Conservation (phyloP, 2,888 invertebrate genomes). For the Ophion costatus region DNA sequence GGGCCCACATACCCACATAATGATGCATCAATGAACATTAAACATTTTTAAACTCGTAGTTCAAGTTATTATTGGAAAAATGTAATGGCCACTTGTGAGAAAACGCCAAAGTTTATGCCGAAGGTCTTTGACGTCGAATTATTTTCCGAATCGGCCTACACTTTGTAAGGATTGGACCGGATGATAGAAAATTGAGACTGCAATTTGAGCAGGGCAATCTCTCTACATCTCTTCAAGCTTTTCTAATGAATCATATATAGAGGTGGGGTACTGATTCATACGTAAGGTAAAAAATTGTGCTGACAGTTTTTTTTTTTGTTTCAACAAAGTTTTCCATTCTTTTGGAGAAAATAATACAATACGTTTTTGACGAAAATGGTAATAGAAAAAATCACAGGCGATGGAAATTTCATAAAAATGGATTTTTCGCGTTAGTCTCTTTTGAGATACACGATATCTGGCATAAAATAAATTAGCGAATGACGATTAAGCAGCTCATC, state of each 20-base stretch:
- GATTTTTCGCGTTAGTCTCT: neutral
- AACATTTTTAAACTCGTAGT: no score
- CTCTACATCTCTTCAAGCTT: neutral
- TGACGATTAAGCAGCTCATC: neutral
- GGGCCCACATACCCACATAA: no score
- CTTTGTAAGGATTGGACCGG: constrained; percentile 53
- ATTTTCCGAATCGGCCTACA: constrained; percentile 2
- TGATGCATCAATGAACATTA: no score
- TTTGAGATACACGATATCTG: no score
- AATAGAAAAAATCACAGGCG: no score
- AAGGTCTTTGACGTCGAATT: constrained; percentile 19
- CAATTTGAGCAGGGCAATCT: constrained; percentile 16
- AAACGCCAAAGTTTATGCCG: neutral
- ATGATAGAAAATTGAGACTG: constrained; percentile 25
- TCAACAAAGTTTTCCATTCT: neutral
- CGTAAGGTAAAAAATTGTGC: no score
- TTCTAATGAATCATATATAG: constrained; percentile 10
- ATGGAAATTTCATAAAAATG: neutral
- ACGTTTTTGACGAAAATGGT: neutral
- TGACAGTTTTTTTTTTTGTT: neutral
- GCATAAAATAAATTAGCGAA: neutral
- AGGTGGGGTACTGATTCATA: neutral
- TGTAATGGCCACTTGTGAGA: no score
- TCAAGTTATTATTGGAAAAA: no score
- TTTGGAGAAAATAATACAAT: neutral